Conservation (phyloP, 2,113 vertebrate genomes). For the Jaculus jaculus region DNA sequence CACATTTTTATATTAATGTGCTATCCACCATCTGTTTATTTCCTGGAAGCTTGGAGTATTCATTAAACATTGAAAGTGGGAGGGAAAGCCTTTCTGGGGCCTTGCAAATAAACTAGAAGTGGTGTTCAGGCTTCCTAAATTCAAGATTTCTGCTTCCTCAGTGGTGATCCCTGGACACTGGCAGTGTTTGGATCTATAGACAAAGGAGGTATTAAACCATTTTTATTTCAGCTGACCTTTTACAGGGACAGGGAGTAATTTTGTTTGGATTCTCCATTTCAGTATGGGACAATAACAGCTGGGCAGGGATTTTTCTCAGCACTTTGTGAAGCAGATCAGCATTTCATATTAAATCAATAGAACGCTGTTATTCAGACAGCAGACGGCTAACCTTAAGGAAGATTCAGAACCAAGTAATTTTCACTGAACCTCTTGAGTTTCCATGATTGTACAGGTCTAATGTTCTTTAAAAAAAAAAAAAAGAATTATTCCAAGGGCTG, state of each 20-base stretch:
- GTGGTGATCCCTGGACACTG: not conserved
- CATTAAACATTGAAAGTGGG: not conserved
- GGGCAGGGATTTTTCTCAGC: slow-evolving; percentile 41
- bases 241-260: slow-evolving; percentile 63
- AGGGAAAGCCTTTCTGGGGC: not conserved
- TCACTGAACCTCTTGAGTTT: not conserved
- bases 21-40: not conserved
- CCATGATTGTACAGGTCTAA: not conserved
- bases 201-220: slow-evolving; percentile 48
- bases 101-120: not conserved
- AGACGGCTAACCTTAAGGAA: not conserved
- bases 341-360: slow-evolving; percentile 52
- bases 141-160: slow-evolving; percentile 17
- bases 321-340: slow-evolving; percentile 10
- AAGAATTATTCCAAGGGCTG: not conserved
- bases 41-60: slow-evolving; percentile 12
- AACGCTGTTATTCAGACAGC: not conserved
- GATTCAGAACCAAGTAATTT: slow-evolving; percentile 3
- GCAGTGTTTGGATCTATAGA: not conserved
- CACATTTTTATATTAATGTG: not conserved
- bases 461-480: not conserved
- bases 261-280: slow-evolving; percentile 47
- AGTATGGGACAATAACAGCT: slow-evolving; percentile 21
- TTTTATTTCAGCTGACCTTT: slow-evolving; percentile 59
- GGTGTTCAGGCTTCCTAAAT: not conserved